Evolutionary conservation across 2,888 invertebrate genomes (phyloP).

Genomic region (Geophilus truncorum): DNA sequence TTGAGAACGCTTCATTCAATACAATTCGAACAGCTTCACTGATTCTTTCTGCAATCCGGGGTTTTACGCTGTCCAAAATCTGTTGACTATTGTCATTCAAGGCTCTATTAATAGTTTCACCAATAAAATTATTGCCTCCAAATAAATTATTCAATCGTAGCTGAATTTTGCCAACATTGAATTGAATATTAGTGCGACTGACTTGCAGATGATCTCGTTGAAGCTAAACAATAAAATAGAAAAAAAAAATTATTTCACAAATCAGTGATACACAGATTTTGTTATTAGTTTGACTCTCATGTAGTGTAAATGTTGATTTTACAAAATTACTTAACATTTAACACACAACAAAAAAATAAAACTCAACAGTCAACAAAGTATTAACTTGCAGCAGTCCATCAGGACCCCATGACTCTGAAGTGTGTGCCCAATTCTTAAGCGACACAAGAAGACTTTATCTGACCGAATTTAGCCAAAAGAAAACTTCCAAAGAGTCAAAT

Average conservation of each 20-base stretch:
- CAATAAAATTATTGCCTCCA: slow-evolving; percentile 26
- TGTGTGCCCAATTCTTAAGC: too few species aligned
- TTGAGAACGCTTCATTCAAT: slow-evolving; percentile 32
- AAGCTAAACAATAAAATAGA: too few species aligned
- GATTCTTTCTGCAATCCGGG: slow-evolving; percentile 31
- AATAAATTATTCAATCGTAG: slow-evolving; percentile 31
- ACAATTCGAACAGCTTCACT: slow-evolving; percentile 32
- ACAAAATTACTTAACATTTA: not conserved
- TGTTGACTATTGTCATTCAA: slow-evolving; percentile 33
- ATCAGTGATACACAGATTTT: too few species aligned
- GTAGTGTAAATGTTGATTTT: too few species aligned
- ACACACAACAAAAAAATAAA: not conserved
- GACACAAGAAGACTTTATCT: too few species aligned
- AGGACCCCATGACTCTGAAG: too few species aligned
- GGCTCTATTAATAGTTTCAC: slow-evolving; percentile 28
- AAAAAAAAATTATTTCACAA: too few species aligned
- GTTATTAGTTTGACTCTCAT: too few species aligned
- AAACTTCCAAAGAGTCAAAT: too few species aligned
- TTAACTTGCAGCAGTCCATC: too few species aligned
- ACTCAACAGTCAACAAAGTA: not conserved
- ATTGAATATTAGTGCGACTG: slow-evolving; percentile 22
- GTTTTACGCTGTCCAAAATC: slow-evolving; percentile 30
- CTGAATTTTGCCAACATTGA: slow-evolving; percentile 28
- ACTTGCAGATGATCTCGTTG: slow-evolving; percentile 28
- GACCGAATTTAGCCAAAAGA: too few species aligned